phyloP scores from a whole-genome alignment of 2,113 vertebrate species.

The Xiphophorus hellerii region DNA sequence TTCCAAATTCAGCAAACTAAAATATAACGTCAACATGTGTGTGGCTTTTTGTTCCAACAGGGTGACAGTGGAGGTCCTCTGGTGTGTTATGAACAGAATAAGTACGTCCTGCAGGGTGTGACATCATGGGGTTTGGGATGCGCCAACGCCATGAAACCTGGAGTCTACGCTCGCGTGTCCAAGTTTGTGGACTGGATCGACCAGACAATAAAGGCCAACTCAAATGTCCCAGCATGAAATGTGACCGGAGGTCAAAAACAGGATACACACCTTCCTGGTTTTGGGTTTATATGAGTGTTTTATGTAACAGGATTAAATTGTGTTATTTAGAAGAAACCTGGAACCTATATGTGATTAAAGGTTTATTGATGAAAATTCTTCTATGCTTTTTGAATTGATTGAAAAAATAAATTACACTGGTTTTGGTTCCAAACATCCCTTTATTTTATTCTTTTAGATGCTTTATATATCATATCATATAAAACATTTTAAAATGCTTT shows the following conservation, averaged over 20 bases:
- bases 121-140: conserved; percentile 98
- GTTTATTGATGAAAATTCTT: background rate
- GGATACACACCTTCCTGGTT: too few species aligned
- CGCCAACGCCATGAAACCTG: conserved; percentile 91
- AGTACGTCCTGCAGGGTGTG: conserved; percentile 90
- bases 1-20: background rate
- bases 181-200: conserved; percentile 87
- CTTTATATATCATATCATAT: background rate
- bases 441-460: too few species aligned
- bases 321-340: background rate
- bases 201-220: conserved; percentile 64
- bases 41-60: conserved; percentile 67
- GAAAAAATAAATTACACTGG: background rate
- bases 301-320: background rate
- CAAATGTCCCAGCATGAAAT: background rate
- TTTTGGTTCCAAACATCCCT: background rate
- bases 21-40: background rate
- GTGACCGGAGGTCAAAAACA: background rate
- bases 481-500: background rate
- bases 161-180: conserved; percentile 93
- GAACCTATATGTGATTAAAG: background rate
- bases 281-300: background rate
- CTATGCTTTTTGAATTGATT: background rate
- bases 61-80: conserved; percentile 98
- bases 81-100: conserved; percentile 86